Evolutionary conservation across 1,140 invertebrate genomes (phyloP).

Genomic region (Drosophila parabipectinata): DNA sequence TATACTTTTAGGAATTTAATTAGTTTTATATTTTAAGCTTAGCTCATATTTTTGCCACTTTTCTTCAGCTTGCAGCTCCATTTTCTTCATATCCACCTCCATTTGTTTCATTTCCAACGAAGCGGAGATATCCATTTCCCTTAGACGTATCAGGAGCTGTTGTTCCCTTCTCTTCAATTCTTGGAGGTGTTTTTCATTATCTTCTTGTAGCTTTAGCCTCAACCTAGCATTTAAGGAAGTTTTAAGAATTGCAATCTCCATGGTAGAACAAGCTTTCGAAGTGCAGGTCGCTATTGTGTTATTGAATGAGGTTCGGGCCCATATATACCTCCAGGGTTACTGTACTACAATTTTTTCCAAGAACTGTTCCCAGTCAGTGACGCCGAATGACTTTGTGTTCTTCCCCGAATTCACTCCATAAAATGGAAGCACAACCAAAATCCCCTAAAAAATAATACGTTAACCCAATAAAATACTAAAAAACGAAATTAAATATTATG

Average conservation of each 20-base stretch:
- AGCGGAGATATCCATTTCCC: slow-evolving; percentile 12
- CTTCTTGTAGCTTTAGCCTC: background rate
- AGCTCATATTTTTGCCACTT: slow-evolving; percentile 21
- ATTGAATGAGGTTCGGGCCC: background rate
- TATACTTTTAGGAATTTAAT: background rate
- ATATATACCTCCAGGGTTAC: background rate
- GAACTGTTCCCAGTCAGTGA: background rate
- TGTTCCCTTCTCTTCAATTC: slow-evolving; percentile 4
- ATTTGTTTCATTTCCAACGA: slow-evolving; percentile 7
- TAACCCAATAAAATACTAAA: too few species aligned
- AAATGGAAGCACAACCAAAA: too few species aligned
- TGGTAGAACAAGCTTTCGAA: background rate
- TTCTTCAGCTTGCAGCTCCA: slow-evolving; percentile 1
- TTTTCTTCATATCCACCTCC: slow-evolving; percentile 16
- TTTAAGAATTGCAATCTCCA: background rate
- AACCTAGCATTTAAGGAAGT: too few species aligned
- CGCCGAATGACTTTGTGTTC: too few species aligned
- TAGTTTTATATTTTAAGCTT: slow-evolving; percentile 37
- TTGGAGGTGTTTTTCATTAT: background rate
- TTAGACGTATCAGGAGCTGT: background rate
- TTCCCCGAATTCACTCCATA: too few species aligned
- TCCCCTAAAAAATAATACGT: too few species aligned
- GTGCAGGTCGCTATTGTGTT: background rate
- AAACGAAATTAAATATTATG: too few species aligned
- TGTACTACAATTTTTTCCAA: too few species aligned